phyloP scores from a whole-genome alignment of 2,888 invertebrate species.

The Lamellibrachia satsuma region DNA sequence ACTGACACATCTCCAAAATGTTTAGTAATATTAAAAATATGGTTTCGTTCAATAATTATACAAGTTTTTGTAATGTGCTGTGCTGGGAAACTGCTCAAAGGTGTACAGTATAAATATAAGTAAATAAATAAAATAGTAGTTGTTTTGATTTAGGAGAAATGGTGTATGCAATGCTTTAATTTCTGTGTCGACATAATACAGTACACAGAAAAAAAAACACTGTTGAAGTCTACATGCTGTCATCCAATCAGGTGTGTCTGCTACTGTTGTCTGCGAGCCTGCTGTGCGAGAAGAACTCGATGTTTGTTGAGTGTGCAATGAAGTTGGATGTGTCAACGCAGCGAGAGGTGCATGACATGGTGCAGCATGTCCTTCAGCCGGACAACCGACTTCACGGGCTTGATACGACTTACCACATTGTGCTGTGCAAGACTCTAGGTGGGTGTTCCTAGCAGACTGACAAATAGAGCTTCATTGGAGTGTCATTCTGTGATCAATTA shows the following conservation, averaged over 20 bases:
- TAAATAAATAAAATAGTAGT: not conserved
- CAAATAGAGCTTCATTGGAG: not conserved
- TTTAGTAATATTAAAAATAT: too few relatives aligned
- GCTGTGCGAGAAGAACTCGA: constrained; percentile 25
- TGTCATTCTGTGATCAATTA: too few relatives aligned
- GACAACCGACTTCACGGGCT: constrained; percentile 27
- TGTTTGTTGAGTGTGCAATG: constrained; percentile 30
- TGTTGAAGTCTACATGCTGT: not conserved
- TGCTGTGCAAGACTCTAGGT: constrained; percentile 27
- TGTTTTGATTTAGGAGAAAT: not conserved
- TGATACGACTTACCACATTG: constrained; percentile 27
- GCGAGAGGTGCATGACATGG: constrained; percentile 30
- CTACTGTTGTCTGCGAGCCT: constrained; percentile 30
- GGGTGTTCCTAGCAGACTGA: not conserved
- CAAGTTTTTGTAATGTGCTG: not conserved
- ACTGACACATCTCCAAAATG: too few relatives aligned
- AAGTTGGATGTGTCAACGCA: constrained; percentile 23
- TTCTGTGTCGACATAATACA: not conserved
- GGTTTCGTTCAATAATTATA: too few relatives aligned
- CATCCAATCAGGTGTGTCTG: constrained; percentile 22
- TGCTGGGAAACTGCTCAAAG: not conserved
- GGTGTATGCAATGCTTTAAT: not conserved
- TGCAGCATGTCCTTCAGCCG: constrained; percentile 30
- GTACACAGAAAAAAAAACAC: not conserved
- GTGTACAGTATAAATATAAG: not conserved